A percentile compares a stretch with the other conserved stretches of the same genome.
Evolutionary conservation across 2,888 invertebrate species (phyloP).

Genomic region (Coecobrya sp.): DNA sequence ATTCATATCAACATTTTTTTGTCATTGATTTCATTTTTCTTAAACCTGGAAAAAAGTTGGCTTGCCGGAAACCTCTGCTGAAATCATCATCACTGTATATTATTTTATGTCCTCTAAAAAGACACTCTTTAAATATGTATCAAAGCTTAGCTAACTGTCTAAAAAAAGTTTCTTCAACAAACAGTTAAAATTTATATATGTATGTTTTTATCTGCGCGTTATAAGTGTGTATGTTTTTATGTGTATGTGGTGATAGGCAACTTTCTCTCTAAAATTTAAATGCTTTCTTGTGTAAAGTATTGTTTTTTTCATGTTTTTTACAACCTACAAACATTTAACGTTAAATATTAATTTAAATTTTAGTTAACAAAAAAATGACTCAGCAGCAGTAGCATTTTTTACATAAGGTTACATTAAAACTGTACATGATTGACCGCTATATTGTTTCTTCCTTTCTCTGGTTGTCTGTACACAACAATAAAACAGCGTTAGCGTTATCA

Average conservation of each 20-base stretch:
- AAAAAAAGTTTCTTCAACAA: neutral
- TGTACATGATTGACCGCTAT: constrained; percentile 35
- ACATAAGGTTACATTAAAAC: neutral
- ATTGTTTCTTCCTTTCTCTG: neutral
- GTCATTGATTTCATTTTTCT: constrained; percentile 25
- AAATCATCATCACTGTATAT: too few species aligned
- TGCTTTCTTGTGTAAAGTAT: neutral
- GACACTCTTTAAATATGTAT: constrained; percentile 46
- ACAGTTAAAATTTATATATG: neutral
- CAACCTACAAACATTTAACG: neutral
- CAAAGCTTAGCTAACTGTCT: constrained; percentile 45
- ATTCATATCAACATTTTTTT: constrained; percentile 30
- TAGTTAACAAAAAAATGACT: constrained; percentile 51
- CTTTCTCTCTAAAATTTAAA: too few species aligned
- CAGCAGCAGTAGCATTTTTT: neutral
- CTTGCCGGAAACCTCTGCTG: constrained; percentile 15
- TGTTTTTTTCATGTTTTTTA: constrained; percentile 36
- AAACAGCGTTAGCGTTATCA: neutral
- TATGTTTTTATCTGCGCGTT: constrained; percentile 48
- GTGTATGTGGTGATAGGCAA: too few species aligned
- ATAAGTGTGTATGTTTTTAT: constrained; percentile 21
- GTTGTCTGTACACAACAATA: neutral
- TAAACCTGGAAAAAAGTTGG: constrained; percentile 51
- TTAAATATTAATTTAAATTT: neutral
- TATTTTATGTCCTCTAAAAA: constrained; percentile 47